Evolutionary conservation across 2,113 vertebrate genomes (phyloP).

Genomic region (Pithys albifrons): DNA sequence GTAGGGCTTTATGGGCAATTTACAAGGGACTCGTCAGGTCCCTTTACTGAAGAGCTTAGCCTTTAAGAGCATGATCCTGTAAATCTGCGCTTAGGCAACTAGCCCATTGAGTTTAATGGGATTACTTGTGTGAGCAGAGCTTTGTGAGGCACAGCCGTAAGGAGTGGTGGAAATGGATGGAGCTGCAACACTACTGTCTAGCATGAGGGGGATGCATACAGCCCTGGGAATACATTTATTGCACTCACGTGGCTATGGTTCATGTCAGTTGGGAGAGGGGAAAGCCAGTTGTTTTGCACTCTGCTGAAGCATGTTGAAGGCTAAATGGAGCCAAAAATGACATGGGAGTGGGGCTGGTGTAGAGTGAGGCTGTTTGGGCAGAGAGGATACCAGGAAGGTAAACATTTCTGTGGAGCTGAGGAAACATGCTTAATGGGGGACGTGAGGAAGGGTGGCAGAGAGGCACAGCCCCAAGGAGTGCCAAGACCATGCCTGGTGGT

Average conservation of each 20-base stretch:
- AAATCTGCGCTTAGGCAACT: constrained; percentile 49
- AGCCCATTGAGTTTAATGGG: constrained; percentile 52
- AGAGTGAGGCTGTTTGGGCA: not conserved
- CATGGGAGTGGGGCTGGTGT: fast-evolving
- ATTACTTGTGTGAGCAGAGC: not conserved
- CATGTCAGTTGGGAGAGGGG: not conserved
- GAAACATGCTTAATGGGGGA: fast-evolving
- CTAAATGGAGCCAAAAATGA: not conserved
- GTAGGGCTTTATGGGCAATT: not conserved
- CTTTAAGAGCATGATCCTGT: constrained; percentile 52
- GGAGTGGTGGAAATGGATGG: not conserved
- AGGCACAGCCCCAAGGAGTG: fast-evolving
- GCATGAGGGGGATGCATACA: not conserved
- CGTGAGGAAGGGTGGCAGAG: not conserved
- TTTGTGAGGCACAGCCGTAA: not conserved
- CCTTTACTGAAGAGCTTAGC: constrained; percentile 44
- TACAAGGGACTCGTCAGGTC: not conserved
- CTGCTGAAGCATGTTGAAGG: not conserved
- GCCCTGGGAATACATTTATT: not conserved
- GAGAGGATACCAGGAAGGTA: not conserved
- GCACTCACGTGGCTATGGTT: not conserved
- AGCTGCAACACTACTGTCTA: not conserved
- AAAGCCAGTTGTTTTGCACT: fast-evolving
- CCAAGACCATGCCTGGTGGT: not conserved
- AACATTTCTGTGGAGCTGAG: not conserved